Evolutionary conservation across 2,888 invertebrate species (phyloP).

Genomic region (Brachypterus glaber): DNA sequence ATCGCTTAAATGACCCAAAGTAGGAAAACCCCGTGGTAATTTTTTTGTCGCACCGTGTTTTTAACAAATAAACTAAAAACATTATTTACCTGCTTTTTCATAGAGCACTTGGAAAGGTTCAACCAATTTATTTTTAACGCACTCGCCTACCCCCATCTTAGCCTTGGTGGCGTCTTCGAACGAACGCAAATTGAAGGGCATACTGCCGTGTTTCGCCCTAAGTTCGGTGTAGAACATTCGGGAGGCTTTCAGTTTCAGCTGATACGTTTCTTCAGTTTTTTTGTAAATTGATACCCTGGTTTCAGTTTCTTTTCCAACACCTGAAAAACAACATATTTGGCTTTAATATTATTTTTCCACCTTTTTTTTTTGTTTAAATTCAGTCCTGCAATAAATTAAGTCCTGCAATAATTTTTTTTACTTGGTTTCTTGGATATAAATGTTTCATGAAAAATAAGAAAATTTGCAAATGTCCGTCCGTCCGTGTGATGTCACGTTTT

Average conservation of each 20-base stretch:
- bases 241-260: conserved; percentile 93
- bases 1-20: too few species aligned
- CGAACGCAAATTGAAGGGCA: conserved; percentile 94
- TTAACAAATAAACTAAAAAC: conserved; percentile 1
- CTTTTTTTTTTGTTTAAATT: too few species aligned
- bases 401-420: too few species aligned
- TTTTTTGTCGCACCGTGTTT: too few species aligned
- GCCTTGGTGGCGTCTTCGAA: conserved; percentile 98
- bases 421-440: too few species aligned
- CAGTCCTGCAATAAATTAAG: too few species aligned
- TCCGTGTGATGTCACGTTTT: too few species aligned
- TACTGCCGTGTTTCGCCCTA: conserved; percentile 83
- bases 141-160: conserved; percentile 95
- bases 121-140: conserved; percentile 94
- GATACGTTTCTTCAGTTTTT: conserved; percentile 95
- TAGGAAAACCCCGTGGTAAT: too few species aligned
- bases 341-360: too few species aligned
- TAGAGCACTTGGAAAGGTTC: conserved; percentile 94
- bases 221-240: conserved; percentile 84
- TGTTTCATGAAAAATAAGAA: too few species aligned
- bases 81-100: conserved; percentile 54
- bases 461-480: too few species aligned
- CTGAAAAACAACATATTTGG: conserved; percentile 18
- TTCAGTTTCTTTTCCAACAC: conserved; percentile 80
- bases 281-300: conserved; percentile 96